phyloP scores from a whole-genome alignment of 1,140 invertebrate species.

The Aricia agestis region DNA sequence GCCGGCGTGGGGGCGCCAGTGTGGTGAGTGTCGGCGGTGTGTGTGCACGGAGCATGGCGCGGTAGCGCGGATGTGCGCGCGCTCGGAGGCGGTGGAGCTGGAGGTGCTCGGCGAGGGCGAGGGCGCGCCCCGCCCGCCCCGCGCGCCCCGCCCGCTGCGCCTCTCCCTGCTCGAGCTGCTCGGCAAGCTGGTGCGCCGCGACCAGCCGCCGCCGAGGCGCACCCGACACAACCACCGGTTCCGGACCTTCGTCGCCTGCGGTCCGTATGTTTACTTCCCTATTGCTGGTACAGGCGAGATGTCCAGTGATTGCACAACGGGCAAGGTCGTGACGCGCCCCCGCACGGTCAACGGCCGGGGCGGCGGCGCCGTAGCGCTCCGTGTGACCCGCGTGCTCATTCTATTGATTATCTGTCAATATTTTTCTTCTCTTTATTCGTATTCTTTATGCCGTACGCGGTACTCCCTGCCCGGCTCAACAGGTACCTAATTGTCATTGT shows the following conservation, averaged over 20 bases:
- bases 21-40: conserved; percentile 48
- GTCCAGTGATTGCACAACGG: conserved; percentile 38
- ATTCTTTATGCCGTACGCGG: conserved; percentile 6
- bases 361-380: conserved; percentile 52
- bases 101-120: conserved; percentile 68
- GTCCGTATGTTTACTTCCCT: conserved; percentile 60
- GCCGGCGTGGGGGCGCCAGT: conserved; percentile 55
- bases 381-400: conserved; percentile 51
- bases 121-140: conserved; percentile 59
- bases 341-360: conserved; percentile 65
- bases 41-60: conserved; percentile 59
- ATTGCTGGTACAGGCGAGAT: conserved; percentile 27
- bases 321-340: conserved; percentile 64
- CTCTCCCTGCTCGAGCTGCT: conserved; percentile 81
- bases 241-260: conserved; percentile 80
- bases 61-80: conserved; percentile 70
- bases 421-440: conserved; percentile 38
- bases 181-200: conserved; percentile 80
- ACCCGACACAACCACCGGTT: conserved; percentile 79
- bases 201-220: conserved; percentile 68
- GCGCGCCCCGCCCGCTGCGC: conserved; percentile 70
- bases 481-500: conserved; percentile 1
- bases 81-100: conserved; percentile 70
- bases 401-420: conserved; percentile 64
- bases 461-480: not conserved